phyloP scores from a whole-genome alignment of 1,140 invertebrate genomes.

The Euura saliciscinereae region DNA sequence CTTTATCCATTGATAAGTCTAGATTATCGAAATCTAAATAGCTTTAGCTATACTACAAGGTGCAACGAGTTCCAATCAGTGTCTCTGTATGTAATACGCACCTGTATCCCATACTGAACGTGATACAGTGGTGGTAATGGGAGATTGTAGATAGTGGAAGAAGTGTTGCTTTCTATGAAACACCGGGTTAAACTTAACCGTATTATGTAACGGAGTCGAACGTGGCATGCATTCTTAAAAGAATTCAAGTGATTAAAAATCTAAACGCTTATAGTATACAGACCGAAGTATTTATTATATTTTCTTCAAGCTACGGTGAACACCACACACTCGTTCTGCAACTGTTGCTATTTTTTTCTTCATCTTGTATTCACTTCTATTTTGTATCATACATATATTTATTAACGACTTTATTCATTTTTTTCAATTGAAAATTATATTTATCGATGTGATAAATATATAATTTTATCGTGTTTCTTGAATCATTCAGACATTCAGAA shows the following conservation, averaged over 20 bases:
- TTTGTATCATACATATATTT: neutral
- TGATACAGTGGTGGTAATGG: neutral
- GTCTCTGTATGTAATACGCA: neutral
- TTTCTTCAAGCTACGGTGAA: neutral
- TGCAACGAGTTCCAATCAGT: neutral
- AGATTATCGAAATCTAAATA: neutral
- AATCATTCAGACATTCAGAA: no score
- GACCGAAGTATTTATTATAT: neutral
- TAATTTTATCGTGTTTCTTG: no score
- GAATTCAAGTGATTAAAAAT: constrained; percentile 7
- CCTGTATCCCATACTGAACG: neutral
- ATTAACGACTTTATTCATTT: neutral
- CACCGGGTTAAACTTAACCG: neutral
- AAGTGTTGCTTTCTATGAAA: neutral
- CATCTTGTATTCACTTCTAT: neutral
- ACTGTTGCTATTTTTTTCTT: neutral
- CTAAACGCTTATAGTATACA: neutral
- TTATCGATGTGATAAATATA: neutral
- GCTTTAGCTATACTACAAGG: neutral
- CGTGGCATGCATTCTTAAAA: neutral
- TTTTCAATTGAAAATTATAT: neutral
- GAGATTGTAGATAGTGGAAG: neutral
- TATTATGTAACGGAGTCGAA: constrained; percentile 1
- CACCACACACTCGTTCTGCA: neutral
- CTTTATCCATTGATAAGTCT: neutral